Evolutionary conservation across 2,113 vertebrate genomes (phyloP).

Genomic region (Macrotis lagotis): DNA sequence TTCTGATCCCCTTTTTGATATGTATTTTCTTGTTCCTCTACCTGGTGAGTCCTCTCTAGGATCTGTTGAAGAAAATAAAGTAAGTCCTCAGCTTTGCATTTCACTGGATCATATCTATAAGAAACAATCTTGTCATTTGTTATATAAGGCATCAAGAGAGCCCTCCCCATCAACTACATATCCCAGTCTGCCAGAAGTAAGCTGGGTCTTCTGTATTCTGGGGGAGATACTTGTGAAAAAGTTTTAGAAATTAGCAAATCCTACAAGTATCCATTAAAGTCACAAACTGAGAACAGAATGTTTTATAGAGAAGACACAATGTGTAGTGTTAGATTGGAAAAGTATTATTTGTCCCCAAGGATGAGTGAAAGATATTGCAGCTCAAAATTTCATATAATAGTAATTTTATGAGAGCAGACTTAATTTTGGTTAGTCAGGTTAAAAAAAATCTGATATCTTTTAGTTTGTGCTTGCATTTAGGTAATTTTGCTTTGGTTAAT

Average conservation of each 20-base stretch:
- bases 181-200: neutral
- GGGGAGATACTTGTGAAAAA: neutral
- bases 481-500: neutral
- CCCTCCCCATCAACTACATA: neutral
- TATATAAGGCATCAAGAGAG: neutral
- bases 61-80: neutral
- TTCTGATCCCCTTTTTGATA: neutral
- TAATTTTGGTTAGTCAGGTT: neutral
- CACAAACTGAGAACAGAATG: neutral
- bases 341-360: neutral
- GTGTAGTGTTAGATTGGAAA: neutral
- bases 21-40: neutral
- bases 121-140: neutral
- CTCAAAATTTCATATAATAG: neutral
- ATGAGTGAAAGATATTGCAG: neutral
- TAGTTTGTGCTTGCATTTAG: neutral
- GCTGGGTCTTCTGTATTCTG: neutral
- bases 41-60: neutral
- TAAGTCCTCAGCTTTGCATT: neutral
- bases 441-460: neutral
- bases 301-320: neutral
- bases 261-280: neutral
- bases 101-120: neutral
- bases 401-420: neutral
- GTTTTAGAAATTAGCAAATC: neutral